Conservation (phyloP, 2,888 invertebrate species). For the Trachelus troglodyta region DNA sequence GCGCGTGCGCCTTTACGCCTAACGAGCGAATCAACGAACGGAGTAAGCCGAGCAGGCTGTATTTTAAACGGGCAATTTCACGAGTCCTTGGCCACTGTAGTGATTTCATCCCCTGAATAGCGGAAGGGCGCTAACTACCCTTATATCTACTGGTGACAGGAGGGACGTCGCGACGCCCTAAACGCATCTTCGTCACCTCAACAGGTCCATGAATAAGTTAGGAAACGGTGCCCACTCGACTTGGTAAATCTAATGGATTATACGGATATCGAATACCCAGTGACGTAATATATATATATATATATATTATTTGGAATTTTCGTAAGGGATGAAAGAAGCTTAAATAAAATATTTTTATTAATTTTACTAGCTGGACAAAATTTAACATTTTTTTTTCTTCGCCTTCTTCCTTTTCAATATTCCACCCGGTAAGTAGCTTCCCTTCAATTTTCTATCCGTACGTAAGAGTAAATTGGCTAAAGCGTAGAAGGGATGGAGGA, state of each 20-base stretch:
- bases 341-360: no score
- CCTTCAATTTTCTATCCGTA: slow-evolving; percentile 34
- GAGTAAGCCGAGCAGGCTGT: slow-evolving; percentile 25
- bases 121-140: slow-evolving; percentile 58
- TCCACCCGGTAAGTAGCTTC: slow-evolving; percentile 4
- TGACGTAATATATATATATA: background rate
- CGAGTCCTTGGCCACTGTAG: slow-evolving; percentile 59
- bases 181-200: slow-evolving; percentile 64
- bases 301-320: no score
- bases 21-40: no score
- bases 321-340: no score
- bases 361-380: no score
- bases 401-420: no score
- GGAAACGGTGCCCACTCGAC: slow-evolving; percentile 30
- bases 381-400: no score
- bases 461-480: slow-evolving; percentile 46
- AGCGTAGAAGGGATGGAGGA: slow-evolving; percentile 18
- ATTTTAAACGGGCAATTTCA: slow-evolving; percentile 64
- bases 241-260: background rate
- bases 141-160: slow-evolving; percentile 51
- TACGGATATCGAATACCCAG: slow-evolving; percentile 22
- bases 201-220: slow-evolving; percentile 66
- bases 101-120: slow-evolving; percentile 56
- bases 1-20: no score
- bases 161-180: slow-evolving; percentile 47